phyloP scores from a whole-genome alignment of 2,888 invertebrate genomes.

The Heliconius ethilla region DNA sequence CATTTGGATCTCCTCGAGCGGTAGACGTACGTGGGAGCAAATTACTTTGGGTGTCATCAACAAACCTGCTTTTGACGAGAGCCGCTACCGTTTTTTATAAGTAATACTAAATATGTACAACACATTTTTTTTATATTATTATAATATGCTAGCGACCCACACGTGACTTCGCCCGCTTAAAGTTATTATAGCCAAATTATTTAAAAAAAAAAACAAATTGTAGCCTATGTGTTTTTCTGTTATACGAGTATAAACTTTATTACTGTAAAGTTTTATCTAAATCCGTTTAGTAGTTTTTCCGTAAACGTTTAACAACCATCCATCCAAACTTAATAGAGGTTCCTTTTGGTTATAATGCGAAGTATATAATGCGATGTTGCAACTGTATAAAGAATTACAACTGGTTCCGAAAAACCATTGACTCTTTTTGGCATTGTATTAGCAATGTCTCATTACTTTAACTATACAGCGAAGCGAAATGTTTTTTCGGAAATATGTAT shows the following conservation, averaged over 20 bases:
- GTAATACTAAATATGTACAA: constrained; percentile 16
- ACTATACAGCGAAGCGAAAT: too few species aligned
- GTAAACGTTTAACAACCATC: too few species aligned
- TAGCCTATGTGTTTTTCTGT: too few species aligned
- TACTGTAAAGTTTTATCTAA: too few species aligned
- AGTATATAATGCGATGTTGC: neutral
- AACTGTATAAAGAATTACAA: neutral
- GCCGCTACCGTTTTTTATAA: constrained; percentile 37
- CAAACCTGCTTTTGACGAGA: constrained; percentile 31
- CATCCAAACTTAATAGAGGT: too few species aligned
- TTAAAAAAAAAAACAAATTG: too few species aligned
- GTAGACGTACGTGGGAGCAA: constrained; percentile 34
- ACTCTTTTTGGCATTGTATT: neutral
- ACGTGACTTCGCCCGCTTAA: too few species aligned
- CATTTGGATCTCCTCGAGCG: constrained; percentile 17
- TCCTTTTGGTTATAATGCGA: neutral
- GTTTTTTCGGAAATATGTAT: too few species aligned
- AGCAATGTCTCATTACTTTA: neutral
- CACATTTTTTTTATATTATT: constrained; percentile 1
- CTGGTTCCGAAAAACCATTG: neutral
- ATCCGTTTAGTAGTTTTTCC: too few species aligned
- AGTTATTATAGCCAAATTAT: too few species aligned
- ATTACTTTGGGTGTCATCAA: constrained; percentile 32
- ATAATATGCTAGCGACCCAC: neutral
- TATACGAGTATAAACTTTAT: too few species aligned